A percentile compares a stretch with the other conserved stretches of the same genome.
phyloP scores from a whole-genome alignment of 2,888 invertebrate species.

The Rugalucina vietnamica region DNA sequence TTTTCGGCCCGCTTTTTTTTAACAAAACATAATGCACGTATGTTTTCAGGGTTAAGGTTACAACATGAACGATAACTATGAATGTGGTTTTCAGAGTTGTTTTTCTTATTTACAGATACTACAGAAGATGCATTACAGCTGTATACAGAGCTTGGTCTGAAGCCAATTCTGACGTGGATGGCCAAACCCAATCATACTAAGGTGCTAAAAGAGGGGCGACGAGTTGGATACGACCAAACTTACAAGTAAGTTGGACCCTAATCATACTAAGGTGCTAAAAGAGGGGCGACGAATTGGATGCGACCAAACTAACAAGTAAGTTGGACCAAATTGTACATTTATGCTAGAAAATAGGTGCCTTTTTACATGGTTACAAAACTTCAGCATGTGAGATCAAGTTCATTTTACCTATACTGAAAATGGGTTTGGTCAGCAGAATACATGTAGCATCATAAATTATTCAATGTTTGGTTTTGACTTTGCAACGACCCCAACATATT shows the following conservation, averaged over 20 bases:
- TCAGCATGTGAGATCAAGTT: too few relatives aligned
- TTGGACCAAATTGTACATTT: constrained; percentile 56
- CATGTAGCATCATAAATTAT: too few relatives aligned
- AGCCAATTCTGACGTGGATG: constrained; percentile 62
- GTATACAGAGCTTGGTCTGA: constrained; percentile 49
- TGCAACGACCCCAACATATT: too few relatives aligned
- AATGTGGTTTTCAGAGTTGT: not conserved
- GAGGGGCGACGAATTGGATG: constrained; percentile 62
- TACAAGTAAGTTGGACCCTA: constrained; percentile 63
- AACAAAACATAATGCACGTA: not conserved
- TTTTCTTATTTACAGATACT: constrained; percentile 45
- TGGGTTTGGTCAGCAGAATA: too few relatives aligned
- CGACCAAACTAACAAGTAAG: constrained; percentile 64
- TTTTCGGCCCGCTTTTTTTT: not conserved
- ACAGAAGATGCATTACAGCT: constrained; percentile 33
- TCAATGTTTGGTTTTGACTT: too few relatives aligned
- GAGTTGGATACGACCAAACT: constrained; percentile 66
- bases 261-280: constrained; percentile 53
- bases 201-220: constrained; percentile 47
- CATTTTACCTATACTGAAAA: too few relatives aligned
- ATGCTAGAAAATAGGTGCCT: constrained; percentile 45
- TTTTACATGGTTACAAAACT: constrained; percentile 65
- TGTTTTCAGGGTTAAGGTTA: not conserved
- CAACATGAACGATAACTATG: not conserved
- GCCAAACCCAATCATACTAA: constrained; percentile 62